Percentiles rank a stretch among this genome's conserved stretches.
Evolutionary conservation across 2,888 invertebrate genomes (phyloP).

Genomic region (Nematopogon swammerdamellus): DNA sequence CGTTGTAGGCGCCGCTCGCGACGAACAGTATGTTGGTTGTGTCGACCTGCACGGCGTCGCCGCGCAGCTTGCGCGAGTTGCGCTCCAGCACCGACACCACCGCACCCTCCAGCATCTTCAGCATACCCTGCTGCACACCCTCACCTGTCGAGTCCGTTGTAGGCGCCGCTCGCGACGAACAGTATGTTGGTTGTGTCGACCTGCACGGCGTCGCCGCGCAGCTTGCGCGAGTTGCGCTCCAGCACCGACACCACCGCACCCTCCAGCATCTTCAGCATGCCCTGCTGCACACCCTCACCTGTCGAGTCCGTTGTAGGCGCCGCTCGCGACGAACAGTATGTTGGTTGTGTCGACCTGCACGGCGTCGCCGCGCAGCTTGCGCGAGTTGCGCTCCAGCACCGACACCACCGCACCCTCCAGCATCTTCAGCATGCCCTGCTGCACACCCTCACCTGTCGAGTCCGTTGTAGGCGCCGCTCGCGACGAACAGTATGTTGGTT

Average conservation of each 20-base stretch:
- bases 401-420: slow-evolving; percentile 97
- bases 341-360: slow-evolving; percentile 98
- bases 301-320: slow-evolving; percentile 3
- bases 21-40: slow-evolving; percentile 99
- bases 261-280: slow-evolving; percentile 95
- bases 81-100: slow-evolving; percentile 96
- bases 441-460: slow-evolving; percentile 86
- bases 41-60: slow-evolving; percentile 96
- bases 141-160: slow-evolving; percentile 59
- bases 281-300: slow-evolving; percentile 98
- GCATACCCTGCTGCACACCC: slow-evolving; percentile 97
- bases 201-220: slow-evolving; percentile 92
- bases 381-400: slow-evolving; percentile 92
- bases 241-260: slow-evolving; percentile 98
- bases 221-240: slow-evolving; percentile 88
- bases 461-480: slow-evolving; percentile 59
- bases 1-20: slow-evolving; percentile 64
- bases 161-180: slow-evolving; percentile 85
- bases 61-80: slow-evolving; percentile 88
- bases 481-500: slow-evolving; percentile 97
- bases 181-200: slow-evolving; percentile 99
- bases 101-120: slow-evolving; percentile 97
- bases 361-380: slow-evolving; percentile 91
- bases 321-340: slow-evolving; percentile 97
- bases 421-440: slow-evolving; percentile 97